These are phyloP conservation scores for Crotalus horridus DNA, from an alignment of 2,113 vertebrate genomes.

Conservation along the genomic window DNA sequence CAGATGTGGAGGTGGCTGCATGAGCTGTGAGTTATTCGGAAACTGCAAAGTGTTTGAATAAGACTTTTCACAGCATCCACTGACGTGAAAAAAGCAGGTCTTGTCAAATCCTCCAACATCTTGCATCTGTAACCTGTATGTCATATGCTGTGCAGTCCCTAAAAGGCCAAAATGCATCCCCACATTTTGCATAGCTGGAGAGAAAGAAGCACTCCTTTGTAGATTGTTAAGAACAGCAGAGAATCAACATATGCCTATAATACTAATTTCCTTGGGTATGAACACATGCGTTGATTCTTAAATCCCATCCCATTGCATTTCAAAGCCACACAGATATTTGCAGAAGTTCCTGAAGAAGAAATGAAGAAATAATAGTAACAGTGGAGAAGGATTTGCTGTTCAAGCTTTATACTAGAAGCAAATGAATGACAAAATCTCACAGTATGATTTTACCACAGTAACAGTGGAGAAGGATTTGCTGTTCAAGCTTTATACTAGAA, in stretches of 20 bases:
- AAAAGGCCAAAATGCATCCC: background rate
- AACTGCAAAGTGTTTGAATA: background rate
- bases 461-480: background rate
- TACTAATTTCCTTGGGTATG: background rate
- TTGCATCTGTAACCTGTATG: background rate
- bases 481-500: background rate
- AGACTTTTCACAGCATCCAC: background rate
- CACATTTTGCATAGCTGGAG: background rate
- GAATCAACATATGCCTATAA: background rate
- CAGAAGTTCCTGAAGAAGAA: background rate
- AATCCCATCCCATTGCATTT: background rate
- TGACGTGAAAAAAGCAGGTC: background rate
- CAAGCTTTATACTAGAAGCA: background rate
- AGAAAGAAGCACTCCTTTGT: background rate
- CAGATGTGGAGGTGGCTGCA: background rate
- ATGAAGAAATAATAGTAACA: background rate
- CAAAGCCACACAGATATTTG: background rate
- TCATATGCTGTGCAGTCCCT: background rate
- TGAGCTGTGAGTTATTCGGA: background rate
- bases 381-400: background rate
- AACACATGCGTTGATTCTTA: background rate
- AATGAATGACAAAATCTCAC: too few relatives aligned
- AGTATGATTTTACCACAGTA: background rate
- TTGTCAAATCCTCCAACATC: background rate
- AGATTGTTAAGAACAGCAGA: background rate